These are phyloP conservation scores for Diloba caeruleocephala DNA, from an alignment of 2,888 invertebrate species.

Conservation along the genomic window DNA sequence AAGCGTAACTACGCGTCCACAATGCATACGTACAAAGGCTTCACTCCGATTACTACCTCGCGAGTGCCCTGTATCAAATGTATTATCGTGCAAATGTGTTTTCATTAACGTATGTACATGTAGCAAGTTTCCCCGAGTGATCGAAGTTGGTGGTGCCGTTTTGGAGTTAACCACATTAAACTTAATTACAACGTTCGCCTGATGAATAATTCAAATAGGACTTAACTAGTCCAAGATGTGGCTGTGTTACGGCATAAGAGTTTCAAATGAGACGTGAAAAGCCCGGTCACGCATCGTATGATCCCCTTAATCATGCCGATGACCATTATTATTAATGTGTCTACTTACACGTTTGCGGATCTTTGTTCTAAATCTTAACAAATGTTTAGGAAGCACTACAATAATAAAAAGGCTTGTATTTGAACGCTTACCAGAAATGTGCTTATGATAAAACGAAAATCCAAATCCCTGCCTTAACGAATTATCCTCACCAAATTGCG, in stretches of 20 bases:
- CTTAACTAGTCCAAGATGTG: slow-evolving; percentile 61
- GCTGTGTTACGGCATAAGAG: slow-evolving; percentile 53
- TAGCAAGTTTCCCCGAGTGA: slow-evolving; percentile 54
- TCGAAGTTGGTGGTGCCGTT: slow-evolving; percentile 55
- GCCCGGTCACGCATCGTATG: slow-evolving; percentile 53
- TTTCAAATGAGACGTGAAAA: slow-evolving; percentile 58
- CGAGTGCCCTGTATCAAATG: slow-evolving; percentile 41
- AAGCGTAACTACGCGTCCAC: not conserved
- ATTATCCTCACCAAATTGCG: no score
- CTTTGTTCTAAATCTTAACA: slow-evolving; percentile 28
- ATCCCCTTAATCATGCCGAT: slow-evolving; percentile 47
- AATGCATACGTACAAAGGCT: slow-evolving; percentile 12
- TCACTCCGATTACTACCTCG: slow-evolving; percentile 32
- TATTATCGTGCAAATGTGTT: slow-evolving; percentile 44
- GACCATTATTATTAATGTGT: slow-evolving; percentile 46
- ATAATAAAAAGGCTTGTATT: slow-evolving; percentile 35
- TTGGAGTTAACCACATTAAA: slow-evolving; percentile 60
- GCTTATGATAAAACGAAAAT: no score
- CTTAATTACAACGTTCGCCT: slow-evolving; percentile 59
- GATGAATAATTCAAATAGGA: slow-evolving; percentile 63
- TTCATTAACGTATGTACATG: slow-evolving; percentile 52
- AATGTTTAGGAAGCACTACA: slow-evolving; percentile 22
- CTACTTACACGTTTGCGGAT: slow-evolving; percentile 23
- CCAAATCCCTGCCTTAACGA: no score
- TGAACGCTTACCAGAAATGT: no score